Evolutionary conservation across 2,113 vertebrate genomes (phyloP), one percentile per base, ranked within the genome.

Genomic region (Pangasianodon hypophthalmus): DNA sequence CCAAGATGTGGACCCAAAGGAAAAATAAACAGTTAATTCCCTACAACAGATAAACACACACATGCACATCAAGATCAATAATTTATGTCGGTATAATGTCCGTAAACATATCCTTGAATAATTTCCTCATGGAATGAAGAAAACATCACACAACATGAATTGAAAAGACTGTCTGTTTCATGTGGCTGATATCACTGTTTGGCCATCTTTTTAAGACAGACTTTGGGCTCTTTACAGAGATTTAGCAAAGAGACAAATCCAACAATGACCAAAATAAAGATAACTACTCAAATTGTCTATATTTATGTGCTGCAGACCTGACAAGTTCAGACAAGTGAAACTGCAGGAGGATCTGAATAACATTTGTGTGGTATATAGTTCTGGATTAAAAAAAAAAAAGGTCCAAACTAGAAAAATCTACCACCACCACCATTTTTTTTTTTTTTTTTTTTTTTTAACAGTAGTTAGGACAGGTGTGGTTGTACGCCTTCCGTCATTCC

Each of bases 121-220:
- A 71, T n/a, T 54, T 71, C 46, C 87, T 83, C 6, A 29, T 71
- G 46, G 60, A 82, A 37, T 26, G 21, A 1, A 86, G 48, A 83
- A 83, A 67, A 88, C 19, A 46, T 62, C 37, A 87, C 13, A 48
- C n/a, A 77, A 44, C 60, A 44, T 32, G 11, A 67, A 44, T 6
- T 46, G 19, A 44, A 62, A 60, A 62, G 10, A 60, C 24, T 4
- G 26, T 13, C 7, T 19, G 26, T 58, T 88, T 83, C 21, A 21
- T 46, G 52, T 7, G 26, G 24, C 67, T 60, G 81, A 88, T 75
- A 58, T 88, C 62, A 48, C 64, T 54, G 64, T 24, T 71, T 71
- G 26, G 81, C 50, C 81, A 84, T 75, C 79, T 88, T 11, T n/a
- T 44, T 52, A 50, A 67, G 62, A 7, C 75, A 64, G 29, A 79